Evolutionary conservation across 1,140 invertebrate genomes (phyloP), one percentile per base, ranked within the genome.

Genomic region (Neodiprion fabricii): DNA sequence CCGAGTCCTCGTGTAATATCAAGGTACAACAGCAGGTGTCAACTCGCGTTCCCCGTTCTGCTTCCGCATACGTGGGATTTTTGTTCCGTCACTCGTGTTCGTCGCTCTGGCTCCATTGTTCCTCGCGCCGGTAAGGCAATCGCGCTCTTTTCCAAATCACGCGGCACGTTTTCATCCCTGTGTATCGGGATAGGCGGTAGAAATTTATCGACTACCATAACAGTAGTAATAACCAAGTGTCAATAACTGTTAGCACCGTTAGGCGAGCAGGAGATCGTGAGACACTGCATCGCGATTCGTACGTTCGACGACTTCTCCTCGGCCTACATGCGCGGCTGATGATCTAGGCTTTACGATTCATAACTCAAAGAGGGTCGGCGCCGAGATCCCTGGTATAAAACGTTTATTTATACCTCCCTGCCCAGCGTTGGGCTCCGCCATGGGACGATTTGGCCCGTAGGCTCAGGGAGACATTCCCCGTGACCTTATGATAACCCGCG

Each of bases 331-430:
- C 81, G 81, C 86, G 84, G 81, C 82, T 85, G 85, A 40, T 40
- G 28, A 86, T 86, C 84, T 84, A 80, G 81, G 78, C 83, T 86
- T 87, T 87, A 87, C 83, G 85, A 86, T 85, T 85, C 84, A 86
- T 87, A 87, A 87, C 82, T 85, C 79, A 82, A 48, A 47, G 70
- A 11, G 72, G 66, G 66, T 66, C 47, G 40, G 71, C 80, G 78
- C 77, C 76, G 67, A 78, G 79, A 76, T 79, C 80, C 79, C 77
- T 77, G 76, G 76, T 84, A 84, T 86, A 87, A 87, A 85, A 81
- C 85, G 83, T 87, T 87, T 86, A 87, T 86, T 87, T 87, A 87
- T 86, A 86, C 84, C 85, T 86, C 82, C 28, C 84, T 80, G 82
- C 79, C 79, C 77, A 83, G 83, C 83, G 81, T 81, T 82, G 75